A percentile compares a stretch with the other conserved stretches of the same genome.
phyloP scores from a whole-genome alignment of 2,113 vertebrate species.

The Microtus ochrogaster region DNA sequence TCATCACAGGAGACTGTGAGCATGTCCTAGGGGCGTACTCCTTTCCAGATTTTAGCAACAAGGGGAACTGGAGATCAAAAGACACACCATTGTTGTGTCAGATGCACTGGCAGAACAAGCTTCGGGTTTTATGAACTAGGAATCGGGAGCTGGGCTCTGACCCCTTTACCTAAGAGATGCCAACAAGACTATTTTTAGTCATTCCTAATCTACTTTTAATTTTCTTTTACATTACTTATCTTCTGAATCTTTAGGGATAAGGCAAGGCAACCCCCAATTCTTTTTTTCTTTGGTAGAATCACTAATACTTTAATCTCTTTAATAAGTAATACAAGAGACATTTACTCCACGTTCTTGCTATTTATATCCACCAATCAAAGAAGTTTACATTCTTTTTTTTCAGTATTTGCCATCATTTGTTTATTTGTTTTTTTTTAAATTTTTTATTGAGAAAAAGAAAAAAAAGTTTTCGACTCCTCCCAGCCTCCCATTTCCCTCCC shows the following conservation, averaged over 20 bases:
- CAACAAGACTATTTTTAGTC: background rate
- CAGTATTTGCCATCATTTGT: too few relatives aligned
- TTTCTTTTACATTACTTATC: background rate
- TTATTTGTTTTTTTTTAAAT: too few relatives aligned
- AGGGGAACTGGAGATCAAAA: background rate
- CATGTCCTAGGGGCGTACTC: background rate
- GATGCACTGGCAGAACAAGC: background rate
- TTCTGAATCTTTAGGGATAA: conserved; percentile 35
- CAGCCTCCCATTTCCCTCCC: too few relatives aligned
- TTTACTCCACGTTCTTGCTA: too few relatives aligned
- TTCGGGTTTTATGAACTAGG: conserved; percentile 15
- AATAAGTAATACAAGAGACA: too few relatives aligned
- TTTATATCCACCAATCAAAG: too few relatives aligned
- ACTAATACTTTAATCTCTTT: too few relatives aligned
- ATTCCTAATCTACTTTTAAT: conserved; percentile 15
- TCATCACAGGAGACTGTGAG: background rate
- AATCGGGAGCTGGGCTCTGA: background rate
- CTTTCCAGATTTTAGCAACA: background rate
- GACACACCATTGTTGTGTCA: background rate
- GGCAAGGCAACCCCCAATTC: background rate
- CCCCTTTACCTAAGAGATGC: background rate
- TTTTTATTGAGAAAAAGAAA: too few relatives aligned
- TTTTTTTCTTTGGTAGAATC: background rate
- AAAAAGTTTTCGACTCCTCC: too few relatives aligned
- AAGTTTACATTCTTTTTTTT: too few relatives aligned